phyloP scores from a whole-genome alignment of 2,888 invertebrate genomes.

The Anoncus sp. region DNA sequence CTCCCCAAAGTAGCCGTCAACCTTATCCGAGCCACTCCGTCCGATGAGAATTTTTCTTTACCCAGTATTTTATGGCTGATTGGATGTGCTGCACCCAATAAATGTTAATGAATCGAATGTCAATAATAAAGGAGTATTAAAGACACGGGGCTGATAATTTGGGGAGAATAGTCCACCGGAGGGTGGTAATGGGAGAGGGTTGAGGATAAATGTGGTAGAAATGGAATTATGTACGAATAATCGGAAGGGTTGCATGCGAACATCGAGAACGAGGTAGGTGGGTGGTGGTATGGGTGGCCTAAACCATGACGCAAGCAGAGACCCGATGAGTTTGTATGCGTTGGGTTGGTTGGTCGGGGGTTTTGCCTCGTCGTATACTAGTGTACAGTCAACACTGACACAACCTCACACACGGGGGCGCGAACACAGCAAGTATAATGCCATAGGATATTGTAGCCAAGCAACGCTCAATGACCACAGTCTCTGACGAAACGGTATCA shows the following conservation, averaged over 20 bases:
- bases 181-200: no score
- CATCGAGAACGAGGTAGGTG: slow-evolving; percentile 42
- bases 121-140: no score
- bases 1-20: no score
- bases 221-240: no score
- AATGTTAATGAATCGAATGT: no score
- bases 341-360: slow-evolving; percentile 60
- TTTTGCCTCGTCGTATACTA: slow-evolving; percentile 43
- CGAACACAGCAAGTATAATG: slow-evolving; percentile 1
- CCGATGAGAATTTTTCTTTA: no score
- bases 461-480: slow-evolving; percentile 80
- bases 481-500: slow-evolving; percentile 74
- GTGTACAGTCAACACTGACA: slow-evolving; percentile 32
- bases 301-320: slow-evolving; percentile 69
- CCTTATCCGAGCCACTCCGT: no score
- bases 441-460: slow-evolving; percentile 75
- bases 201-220: no score
- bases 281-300: slow-evolving; percentile 50
- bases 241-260: slow-evolving; percentile 64
- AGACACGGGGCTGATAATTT: no score
- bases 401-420: slow-evolving; percentile 9
- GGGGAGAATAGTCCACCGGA: no score
- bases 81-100: no score
- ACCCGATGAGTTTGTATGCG: slow-evolving; percentile 59
- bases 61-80: no score